A percentile compares a stretch with the other conserved stretches of the same genome.
These are phyloP conservation scores for Andrena fulva DNA, from an alignment of 2,888 invertebrate species.

Conservation along the genomic window DNA sequence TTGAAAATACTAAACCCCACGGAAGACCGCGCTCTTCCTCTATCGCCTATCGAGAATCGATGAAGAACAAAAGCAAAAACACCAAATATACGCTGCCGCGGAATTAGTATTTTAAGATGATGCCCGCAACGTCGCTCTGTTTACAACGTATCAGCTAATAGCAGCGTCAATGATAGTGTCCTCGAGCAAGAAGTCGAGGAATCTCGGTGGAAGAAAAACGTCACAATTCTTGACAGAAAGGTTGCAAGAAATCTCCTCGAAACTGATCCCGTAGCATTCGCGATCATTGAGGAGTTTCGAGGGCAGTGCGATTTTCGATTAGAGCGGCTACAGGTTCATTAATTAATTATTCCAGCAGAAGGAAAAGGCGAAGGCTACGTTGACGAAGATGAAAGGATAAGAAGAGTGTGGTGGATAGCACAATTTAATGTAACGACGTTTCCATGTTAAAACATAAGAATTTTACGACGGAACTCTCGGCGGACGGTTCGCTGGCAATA, in stretches of 20 bases:
- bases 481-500: background rate
- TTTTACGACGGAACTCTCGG: background rate
- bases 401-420: background rate
- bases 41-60: slow-evolving; percentile 48
- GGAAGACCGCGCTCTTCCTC: slow-evolving; percentile 14
- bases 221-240: no score
- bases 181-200: background rate
- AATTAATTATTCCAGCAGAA: no score
- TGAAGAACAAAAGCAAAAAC: slow-evolving; percentile 22
- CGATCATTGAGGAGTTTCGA: background rate
- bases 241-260: no score
- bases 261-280: background rate
- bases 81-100: background rate
- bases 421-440: background rate
- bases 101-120: slow-evolving; percentile 7
- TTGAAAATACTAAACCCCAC: slow-evolving; percentile 42
- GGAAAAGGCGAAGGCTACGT: no score
- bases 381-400: no score
- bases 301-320: no score
- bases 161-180: no score
- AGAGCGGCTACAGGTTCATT: no score
- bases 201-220: no score
- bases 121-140: background rate
- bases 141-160: no score
- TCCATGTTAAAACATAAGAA: background rate